phyloP scores from a whole-genome alignment of 64 coral and sea anemone species.

The Dendrophyllia cribrosa region DNA sequence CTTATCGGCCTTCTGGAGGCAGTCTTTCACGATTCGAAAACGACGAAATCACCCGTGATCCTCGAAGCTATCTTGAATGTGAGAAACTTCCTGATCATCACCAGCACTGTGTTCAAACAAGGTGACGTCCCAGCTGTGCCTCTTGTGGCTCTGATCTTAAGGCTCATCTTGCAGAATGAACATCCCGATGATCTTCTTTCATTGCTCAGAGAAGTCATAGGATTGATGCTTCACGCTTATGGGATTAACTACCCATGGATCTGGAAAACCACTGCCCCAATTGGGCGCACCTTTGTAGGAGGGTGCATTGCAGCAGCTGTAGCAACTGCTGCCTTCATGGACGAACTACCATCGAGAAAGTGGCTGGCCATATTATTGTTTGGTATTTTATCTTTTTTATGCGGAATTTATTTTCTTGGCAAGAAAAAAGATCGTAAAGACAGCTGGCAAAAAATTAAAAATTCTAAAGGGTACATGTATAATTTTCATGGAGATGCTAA shows the following conservation, averaged over 20 bases:
- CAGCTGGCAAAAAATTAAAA: too few species aligned
- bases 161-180: neutral
- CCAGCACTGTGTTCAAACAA: slow-evolving; percentile 20
- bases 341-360: neutral
- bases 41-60: too few species aligned
- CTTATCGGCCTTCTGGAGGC: too few species aligned
- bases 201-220: slow-evolving; percentile 7
- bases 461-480: too few species aligned
- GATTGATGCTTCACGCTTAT: slow-evolving; percentile 9
- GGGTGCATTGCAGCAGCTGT: neutral
- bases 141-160: neutral
- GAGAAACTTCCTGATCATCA: slow-evolving; percentile 46
- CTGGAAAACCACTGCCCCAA: neutral
- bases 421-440: too few species aligned
- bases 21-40: too few species aligned
- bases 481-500: neutral
- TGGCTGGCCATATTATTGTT: too few species aligned
- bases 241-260: slow-evolving; percentile 47
- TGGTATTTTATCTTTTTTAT: too few species aligned
- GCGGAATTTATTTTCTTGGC: too few species aligned
- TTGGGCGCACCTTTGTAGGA: neutral
- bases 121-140: neutral
- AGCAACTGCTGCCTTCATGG: neutral
- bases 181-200: neutral
- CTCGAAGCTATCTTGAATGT: slow-evolving; percentile 13